Evolutionary conservation across 2,888 invertebrate genomes (phyloP), one percentile per base, ranked within the genome.

Genomic region (Clivina fossor): DNA sequence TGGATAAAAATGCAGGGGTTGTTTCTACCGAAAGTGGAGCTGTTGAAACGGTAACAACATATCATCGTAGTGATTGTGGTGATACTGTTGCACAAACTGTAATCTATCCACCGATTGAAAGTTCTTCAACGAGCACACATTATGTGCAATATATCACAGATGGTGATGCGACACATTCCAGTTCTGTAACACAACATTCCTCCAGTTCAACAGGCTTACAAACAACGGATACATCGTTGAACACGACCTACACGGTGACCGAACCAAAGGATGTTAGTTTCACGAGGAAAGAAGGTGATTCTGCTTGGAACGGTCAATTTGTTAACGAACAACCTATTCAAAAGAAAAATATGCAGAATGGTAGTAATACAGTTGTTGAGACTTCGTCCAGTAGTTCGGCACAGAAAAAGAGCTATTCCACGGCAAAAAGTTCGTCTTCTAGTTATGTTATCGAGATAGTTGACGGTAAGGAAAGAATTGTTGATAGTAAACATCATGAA

Each of bases 401-500:
- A 59, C 78, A 82, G 63, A 73, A 78, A 63, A 77, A 77, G 66
- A 78, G 76, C 61, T 78, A 80, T 57, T 79, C 77, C 55, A 72
- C 77, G 3, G 75, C 77, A 43, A 82, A 84, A 68, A 82, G 81
- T 24, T 79, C 83, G 28, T 81, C 83, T 1, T 80, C 81, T 13
- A 83, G 83, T 11, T 83, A 85, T 64, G 80, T 81, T 22, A 79
- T 84, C 40, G 84, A 85, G 72, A 79, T 82, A 60, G 79, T 83
- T 16, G 82, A 83, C 64, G 83, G 83, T 1, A 82, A 82, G 67
- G 83, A 83, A 71, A 73, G 80, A 30, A 76, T 83, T 33, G 71
- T 83, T 35, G 82, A 83, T 58, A 77, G 77, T 62, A 78, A 81
- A 48, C 79, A 78, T 43, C 78, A 80, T 62, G 81, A 83, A 69